Base-by-base conservation (phyloP, 2,888 invertebrate species). In the Molanna angustata region DNA sequence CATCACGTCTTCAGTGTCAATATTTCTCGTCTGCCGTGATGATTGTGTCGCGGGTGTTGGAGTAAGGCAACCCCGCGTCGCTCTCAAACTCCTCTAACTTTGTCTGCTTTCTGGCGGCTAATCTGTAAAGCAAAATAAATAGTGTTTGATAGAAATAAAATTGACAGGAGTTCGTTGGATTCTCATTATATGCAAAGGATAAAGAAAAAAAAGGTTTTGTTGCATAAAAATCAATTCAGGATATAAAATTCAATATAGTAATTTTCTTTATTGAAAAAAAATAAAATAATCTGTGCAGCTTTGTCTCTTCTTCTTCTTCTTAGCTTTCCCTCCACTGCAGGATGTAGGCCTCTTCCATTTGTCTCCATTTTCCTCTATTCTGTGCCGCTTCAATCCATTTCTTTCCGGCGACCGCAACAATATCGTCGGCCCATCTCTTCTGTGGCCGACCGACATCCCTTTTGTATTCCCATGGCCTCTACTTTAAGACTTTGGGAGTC, bases 11-110 rank as follows among this genome's bases (percentile, higher is more conserved):
- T n/a, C 6, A 35, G 35, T 35, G 27, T 35, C 21, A 35, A 16
- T 46, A 46, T 21, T 46, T 46, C 16, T 46, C 46, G 14, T 46
- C 46, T 4, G 73, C 58, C 70, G 72, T 37, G 68, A 67, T 61
- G 67, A 63, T 55, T 59, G 68, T 61, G 66, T 69, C 66, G 57
- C 65, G 58, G 62, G 66, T 56, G 61, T 67, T 69, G 63, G 70
- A 65, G 62, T 69, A 61, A 59, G 71, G 66, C 60, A 67, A 61
- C n/a, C n/a, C n/a, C n/a, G n/a, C n/a, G 66, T 62, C 55, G 60
- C 63, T 64, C 64, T 73, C 73, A 64, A 73, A 74, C 11, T 39
- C 14, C 62, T 69, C 49, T 65, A 72, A 69, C 68, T 75, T 72
- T 65, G 73, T 68, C 64, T 67, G 70, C 43, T 68, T 64, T 63